phyloP scores from a whole-genome alignment of 2,113 vertebrate genomes.

The Oncorhynchus clarkii region DNA sequence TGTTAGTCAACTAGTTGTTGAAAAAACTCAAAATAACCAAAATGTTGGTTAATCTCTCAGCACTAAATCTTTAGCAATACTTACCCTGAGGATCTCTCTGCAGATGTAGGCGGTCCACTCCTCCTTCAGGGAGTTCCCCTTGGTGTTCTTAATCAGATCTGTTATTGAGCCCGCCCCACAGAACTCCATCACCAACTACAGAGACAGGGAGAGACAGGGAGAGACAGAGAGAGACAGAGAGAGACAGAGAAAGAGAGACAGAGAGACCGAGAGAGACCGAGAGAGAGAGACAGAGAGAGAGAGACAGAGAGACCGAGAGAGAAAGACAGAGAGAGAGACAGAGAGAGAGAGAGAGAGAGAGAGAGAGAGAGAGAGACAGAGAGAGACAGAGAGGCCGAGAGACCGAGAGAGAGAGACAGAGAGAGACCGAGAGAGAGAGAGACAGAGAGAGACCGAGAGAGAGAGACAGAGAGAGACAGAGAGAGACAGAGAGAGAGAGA shows the following conservation, averaged over 20 bases:
- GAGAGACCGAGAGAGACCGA: neutral
- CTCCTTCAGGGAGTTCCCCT: slow-evolving; percentile 70
- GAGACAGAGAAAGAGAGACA: neutral
- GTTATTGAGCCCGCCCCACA: slow-evolving; percentile 86
- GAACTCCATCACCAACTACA: slow-evolving; percentile 63
- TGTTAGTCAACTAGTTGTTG: too few relatives aligned
- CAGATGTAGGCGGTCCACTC: slow-evolving; percentile 96
- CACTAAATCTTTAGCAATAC: too few relatives aligned
- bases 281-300: neutral
- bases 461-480: neutral
- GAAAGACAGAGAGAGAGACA: neutral
- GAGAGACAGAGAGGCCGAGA: neutral
- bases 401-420: neutral
- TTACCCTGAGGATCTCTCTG: slow-evolving; percentile 91
- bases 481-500: neutral
- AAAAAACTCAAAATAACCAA: too few relatives aligned
- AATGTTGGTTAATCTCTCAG: too few relatives aligned
- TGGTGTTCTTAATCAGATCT: slow-evolving; percentile 73
- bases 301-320: neutral
- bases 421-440: neutral
- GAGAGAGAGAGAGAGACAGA: neutral
- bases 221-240: neutral
- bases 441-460: neutral
- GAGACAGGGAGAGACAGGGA: neutral
- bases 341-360: neutral